These are phyloP conservation scores for Phyllostomus discolor DNA, from an alignment of 2,113 vertebrate genomes.

Conservation along the genomic window DNA sequence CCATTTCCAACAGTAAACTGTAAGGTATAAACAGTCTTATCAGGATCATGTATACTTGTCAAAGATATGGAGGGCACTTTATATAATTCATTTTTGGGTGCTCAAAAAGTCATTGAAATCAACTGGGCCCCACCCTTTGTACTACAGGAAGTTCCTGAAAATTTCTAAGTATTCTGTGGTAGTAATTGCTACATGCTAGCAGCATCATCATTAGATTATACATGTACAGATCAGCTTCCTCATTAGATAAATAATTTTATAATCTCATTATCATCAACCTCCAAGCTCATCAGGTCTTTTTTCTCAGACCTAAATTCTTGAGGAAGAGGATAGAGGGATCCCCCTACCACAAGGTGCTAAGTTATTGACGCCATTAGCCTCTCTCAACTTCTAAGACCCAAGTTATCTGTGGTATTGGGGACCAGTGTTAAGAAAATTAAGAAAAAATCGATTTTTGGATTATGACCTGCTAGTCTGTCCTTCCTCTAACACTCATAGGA, in stretches of 20 bases:
- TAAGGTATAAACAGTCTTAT: conserved; percentile 7
- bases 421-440: not conserved
- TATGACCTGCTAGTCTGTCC: not conserved
- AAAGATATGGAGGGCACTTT: not conserved
- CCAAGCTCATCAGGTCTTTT: not conserved
- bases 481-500: not conserved
- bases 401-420: not conserved
- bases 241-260: not conserved
- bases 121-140: not conserved
- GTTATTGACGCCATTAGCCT: not conserved
- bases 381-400: not conserved
- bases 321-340: not conserved
- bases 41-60: not conserved
- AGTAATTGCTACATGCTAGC: not conserved
- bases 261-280: not conserved
- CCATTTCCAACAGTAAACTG: not conserved
- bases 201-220: not conserved
- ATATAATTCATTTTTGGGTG: not conserved
- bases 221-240: not conserved
- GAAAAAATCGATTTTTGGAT: not conserved
- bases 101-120: not conserved
- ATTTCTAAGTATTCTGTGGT: not conserved
- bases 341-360: not conserved
- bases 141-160: not conserved
- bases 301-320: not conserved